Percentiles rank a stretch among this genome's conserved stretches.
phyloP scores from a whole-genome alignment of 2,888 invertebrate species.

The Ochropacha duplaris region DNA sequence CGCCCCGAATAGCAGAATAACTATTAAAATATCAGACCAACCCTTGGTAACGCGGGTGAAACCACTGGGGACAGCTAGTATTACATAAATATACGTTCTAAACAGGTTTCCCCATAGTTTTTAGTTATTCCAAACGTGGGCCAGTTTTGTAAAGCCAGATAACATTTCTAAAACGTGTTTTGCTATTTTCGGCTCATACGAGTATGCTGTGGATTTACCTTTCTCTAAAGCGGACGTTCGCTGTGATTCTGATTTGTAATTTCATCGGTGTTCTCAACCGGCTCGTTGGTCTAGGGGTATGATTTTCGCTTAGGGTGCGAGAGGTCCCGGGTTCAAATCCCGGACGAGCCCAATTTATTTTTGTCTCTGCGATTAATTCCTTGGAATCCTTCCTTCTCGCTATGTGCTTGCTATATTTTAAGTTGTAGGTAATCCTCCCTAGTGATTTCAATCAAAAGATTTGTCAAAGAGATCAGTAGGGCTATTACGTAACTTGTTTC shows the following conservation, averaged over 20 bases:
- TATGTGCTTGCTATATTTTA: too few species aligned
- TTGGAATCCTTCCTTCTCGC: neutral
- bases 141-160: neutral
- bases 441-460: too few species aligned
- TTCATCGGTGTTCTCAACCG: conserved; percentile 7
- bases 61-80: too few species aligned
- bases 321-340: conserved; percentile 81
- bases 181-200: neutral
- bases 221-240: neutral
- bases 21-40: too few species aligned
- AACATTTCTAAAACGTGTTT: neutral
- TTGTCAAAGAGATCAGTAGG: too few species aligned
- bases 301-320: conserved; percentile 83
- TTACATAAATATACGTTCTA: too few species aligned
- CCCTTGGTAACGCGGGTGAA: too few species aligned
- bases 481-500: too few species aligned
- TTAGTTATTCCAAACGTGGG: neutral
- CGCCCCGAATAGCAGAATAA: too few species aligned
- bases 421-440: too few species aligned
- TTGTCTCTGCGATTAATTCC: neutral
- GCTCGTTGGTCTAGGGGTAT: conserved; percentile 84
- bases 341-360: conserved; percentile 66
- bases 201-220: neutral
- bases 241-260: conserved; percentile 12
- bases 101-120: too few species aligned